These are phyloP conservation scores for Chaetorhynchus papuensis DNA, from an alignment of 2,113 vertebrate species.

Conservation along the genomic window DNA sequence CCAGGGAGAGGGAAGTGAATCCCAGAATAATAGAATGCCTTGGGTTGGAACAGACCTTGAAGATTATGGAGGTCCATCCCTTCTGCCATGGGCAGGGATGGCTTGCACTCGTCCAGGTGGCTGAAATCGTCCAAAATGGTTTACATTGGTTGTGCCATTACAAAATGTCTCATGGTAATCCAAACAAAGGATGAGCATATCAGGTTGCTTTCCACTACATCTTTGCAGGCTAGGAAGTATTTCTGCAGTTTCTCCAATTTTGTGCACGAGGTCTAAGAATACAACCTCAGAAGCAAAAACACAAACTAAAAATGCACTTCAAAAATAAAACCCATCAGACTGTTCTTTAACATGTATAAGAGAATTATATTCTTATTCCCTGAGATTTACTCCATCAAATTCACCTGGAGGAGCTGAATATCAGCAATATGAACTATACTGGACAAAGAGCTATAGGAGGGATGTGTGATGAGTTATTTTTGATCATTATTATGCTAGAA, in stretches of 20 bases:
- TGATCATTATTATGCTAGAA: not conserved
- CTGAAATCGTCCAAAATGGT: not conserved
- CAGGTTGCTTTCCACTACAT: not conserved
- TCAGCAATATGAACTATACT: not conserved
- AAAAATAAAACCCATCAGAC: accelerated
- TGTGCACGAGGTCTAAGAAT: not conserved
- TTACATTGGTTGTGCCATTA: not conserved
- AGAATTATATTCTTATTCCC: not conserved
- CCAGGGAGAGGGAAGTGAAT: conserved; percentile 6
- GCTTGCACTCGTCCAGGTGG: not conserved
- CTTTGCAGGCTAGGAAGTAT: not conserved
- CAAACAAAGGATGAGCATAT: not conserved
- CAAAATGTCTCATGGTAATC: not conserved
- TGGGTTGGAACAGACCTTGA: not conserved
- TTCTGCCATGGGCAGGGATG: not conserved
- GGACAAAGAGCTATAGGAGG: not conserved
- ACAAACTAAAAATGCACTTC: not conserved
- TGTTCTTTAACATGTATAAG: accelerated
- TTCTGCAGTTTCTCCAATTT: not conserved
- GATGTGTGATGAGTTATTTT: not conserved
- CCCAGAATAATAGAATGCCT: not conserved
- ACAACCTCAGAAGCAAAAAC: not conserved
- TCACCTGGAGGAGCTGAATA: not conserved
- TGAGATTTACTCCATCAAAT: not conserved
- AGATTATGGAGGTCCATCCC: too few species aligned